Evolutionary conservation across 2,888 invertebrate species (phyloP).

Genomic region (Trissolcus japonicus): DNA sequence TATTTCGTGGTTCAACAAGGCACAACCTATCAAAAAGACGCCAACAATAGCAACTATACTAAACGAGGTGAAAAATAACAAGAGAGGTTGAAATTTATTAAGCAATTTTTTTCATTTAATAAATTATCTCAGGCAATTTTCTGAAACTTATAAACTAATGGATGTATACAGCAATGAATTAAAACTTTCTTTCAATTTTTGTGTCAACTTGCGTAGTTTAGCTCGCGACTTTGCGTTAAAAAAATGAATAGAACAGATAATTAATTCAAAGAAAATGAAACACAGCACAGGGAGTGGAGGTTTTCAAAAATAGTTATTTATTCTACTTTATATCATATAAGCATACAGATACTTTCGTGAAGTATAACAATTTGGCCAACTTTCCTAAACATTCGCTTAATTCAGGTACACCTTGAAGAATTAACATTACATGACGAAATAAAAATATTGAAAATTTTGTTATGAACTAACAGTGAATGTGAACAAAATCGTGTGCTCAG

Average conservation of each 20-base stretch:
- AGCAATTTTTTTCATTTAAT: constrained; percentile 28
- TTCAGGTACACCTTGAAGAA: neutral
- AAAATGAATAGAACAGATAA: too few species aligned
- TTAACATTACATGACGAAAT: neutral
- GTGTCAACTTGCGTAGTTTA: neutral
- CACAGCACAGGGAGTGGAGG: neutral
- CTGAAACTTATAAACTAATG: constrained; percentile 9
- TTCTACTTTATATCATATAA: constrained; percentile 30
- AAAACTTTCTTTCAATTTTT: constrained; percentile 10
- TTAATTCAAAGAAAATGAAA: neutral
- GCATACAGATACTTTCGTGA: constrained; percentile 72
- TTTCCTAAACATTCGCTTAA: constrained; percentile 18
- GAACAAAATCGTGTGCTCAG: too few species aligned
- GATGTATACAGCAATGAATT: constrained; percentile 7
- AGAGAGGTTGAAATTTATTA: constrained; percentile 25
- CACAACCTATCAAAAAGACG: constrained; percentile 9
- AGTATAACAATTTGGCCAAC: constrained; percentile 69
- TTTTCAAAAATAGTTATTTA: neutral
- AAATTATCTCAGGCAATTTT: constrained; percentile 14
- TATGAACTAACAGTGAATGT: neutral
- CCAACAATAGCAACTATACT: constrained; percentile 15
- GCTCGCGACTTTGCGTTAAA: too few species aligned
- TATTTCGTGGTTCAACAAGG: constrained; percentile 1
- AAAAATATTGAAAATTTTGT: neutral
- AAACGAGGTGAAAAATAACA: constrained; percentile 14